Conservation (phyloP, 2,797 vertebrate species). For the Caiman crocodilus region DNA sequence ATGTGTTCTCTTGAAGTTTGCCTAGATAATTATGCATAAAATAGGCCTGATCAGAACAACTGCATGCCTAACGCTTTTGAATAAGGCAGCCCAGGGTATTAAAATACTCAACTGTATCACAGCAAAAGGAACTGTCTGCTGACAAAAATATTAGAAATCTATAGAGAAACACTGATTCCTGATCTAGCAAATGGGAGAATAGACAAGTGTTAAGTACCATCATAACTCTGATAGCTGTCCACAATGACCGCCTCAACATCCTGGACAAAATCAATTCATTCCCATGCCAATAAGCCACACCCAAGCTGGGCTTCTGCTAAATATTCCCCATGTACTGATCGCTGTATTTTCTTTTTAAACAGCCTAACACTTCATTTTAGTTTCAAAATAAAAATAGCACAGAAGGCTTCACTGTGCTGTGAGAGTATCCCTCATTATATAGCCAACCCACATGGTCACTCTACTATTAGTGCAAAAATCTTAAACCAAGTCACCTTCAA, state of each 20-base stretch:
- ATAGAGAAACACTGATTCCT: neutral
- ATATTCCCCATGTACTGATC: neutral
- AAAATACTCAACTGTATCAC: neutral
- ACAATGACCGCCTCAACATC: neutral
- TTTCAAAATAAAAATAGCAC: conserved; percentile 23
- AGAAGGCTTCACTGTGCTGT: conserved; percentile 2
- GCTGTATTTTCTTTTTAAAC: accelerated
- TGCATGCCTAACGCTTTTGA: neutral
- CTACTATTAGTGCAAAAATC: neutral
- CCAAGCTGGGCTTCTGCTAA: neutral
- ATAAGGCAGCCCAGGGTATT: neutral
- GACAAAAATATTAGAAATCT: neutral
- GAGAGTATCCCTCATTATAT: conserved; percentile 53
- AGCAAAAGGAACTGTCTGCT: neutral
- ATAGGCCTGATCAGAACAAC: neutral
- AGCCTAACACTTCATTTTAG: neutral
- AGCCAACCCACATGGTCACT: conserved; percentile 12
- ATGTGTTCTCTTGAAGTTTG: neutral
- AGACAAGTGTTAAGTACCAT: neutral
- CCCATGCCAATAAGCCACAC: neutral
- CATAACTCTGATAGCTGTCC: neutral
- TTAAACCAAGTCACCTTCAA: no score
- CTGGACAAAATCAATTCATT: conserved; percentile 14
- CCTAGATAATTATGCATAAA: neutral
- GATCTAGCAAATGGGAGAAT: no score